phyloP scores from a whole-genome alignment of 2,113 vertebrate species.

The Boulengeromyrus knoepffleri region DNA sequence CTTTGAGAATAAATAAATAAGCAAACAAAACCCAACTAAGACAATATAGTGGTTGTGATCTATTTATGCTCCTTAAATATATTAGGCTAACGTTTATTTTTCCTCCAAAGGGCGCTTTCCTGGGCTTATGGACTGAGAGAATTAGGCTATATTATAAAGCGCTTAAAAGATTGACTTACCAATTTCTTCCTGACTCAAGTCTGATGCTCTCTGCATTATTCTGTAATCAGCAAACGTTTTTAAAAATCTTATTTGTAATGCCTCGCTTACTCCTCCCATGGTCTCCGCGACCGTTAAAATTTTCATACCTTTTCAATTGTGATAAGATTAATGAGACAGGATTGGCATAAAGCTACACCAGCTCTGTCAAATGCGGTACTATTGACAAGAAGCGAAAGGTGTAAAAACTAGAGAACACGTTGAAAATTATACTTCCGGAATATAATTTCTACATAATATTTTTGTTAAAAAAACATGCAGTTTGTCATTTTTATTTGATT shows the following conservation, averaged over 20 bases:
- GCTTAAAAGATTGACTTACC: background rate
- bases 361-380: background rate
- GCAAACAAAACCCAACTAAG: background rate
- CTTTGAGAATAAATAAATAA: background rate
- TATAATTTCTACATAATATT: background rate
- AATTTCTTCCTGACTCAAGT: background rate
- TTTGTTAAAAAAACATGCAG: background rate
- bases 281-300: background rate
- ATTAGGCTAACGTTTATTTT: background rate
- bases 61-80: background rate
- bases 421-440: constrained; percentile 1
- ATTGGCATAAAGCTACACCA: background rate
- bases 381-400: background rate
- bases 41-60: background rate
- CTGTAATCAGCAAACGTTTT: background rate
- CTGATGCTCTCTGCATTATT: background rate
- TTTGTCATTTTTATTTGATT: background rate
- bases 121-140: background rate
- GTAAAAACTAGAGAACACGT: background rate
- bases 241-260: background rate
- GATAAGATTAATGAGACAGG: background rate
- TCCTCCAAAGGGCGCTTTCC: background rate
- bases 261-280: background rate
- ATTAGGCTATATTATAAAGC: background rate
- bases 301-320: background rate